Evolutionary conservation across 2,888 invertebrate genomes (phyloP).

Genomic region (Campopleginae sp.): DNA sequence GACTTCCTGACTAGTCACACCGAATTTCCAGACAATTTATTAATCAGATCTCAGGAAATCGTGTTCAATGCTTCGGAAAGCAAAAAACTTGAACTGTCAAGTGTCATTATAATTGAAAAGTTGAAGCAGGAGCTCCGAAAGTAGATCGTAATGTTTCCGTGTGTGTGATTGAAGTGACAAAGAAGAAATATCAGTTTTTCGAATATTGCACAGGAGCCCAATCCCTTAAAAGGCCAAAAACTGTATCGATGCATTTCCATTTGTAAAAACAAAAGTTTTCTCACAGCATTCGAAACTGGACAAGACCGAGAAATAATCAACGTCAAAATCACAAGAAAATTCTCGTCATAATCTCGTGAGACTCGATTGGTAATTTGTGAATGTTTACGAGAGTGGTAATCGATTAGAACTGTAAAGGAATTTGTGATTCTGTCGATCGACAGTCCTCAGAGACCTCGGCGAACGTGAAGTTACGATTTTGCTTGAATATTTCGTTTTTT

Average conservation of each 20-base stretch:
- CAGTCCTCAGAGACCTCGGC: conserved; percentile 46
- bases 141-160: no score
- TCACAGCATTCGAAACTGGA: not conserved
- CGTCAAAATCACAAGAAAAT: conserved; percentile 35
- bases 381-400: not conserved
- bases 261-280: conserved; percentile 14
- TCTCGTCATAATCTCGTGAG: conserved; percentile 24
- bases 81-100: no score
- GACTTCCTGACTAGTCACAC: no score
- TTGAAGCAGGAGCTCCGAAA: no score
- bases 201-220: not conserved
- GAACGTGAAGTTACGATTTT: conserved; percentile 25
- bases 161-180: no score
- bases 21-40: no score
- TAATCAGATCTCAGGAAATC: no score
- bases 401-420: conserved; percentile 9
- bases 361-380: conserved; percentile 8
- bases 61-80: no score
- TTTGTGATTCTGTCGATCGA: conserved; percentile 28
- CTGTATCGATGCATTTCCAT: not conserved
- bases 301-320: not conserved
- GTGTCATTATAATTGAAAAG: no score
- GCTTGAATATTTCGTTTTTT: conserved; percentile 2
- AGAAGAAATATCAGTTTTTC: no score
- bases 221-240: not conserved